These are phyloP conservation scores for Mus pahari DNA, from an alignment of 2,113 vertebrate genomes.

Conservation along the genomic window DNA sequence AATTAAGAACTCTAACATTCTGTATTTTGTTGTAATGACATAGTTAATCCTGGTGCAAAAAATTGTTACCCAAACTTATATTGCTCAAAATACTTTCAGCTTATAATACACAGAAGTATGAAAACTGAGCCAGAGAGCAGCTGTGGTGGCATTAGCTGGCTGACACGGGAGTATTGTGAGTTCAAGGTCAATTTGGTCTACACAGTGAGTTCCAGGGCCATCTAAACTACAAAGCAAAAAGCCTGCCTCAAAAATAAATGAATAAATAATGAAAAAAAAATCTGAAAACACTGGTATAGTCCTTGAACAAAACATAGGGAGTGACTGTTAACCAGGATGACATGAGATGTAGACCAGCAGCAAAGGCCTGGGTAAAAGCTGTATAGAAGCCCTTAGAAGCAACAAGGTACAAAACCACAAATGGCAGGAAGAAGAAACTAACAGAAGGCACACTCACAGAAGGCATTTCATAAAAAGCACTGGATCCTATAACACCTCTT, in stretches of 20 bases:
- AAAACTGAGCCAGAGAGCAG: not conserved
- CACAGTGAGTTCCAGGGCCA: not conserved
- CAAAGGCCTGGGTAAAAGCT: slow-evolving; percentile 20
- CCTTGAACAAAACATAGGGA: slow-evolving; percentile 13
- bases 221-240: not conserved
- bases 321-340: not conserved
- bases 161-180: not conserved
- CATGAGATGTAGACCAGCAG: not conserved
- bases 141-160: not conserved
- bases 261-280: not conserved
- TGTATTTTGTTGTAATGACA: slow-evolving; percentile 38
- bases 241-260: not conserved
- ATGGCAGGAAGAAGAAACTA: not conserved
- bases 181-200: not conserved
- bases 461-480: not conserved
- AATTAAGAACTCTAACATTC: slow-evolving; percentile 38
- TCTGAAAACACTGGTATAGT: slow-evolving; percentile 21
- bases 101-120: slow-evolving; percentile 22
- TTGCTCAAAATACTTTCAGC: not conserved
- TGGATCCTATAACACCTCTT: not conserved
- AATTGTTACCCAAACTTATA: slow-evolving; percentile 17
- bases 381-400: not conserved
- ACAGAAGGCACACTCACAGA: not conserved
- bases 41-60: slow-evolving; percentile 34
- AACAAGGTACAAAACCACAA: not conserved